Base-by-base conservation (phyloP, 2,113 vertebrate species). In the Rhea pennata region DNA sequence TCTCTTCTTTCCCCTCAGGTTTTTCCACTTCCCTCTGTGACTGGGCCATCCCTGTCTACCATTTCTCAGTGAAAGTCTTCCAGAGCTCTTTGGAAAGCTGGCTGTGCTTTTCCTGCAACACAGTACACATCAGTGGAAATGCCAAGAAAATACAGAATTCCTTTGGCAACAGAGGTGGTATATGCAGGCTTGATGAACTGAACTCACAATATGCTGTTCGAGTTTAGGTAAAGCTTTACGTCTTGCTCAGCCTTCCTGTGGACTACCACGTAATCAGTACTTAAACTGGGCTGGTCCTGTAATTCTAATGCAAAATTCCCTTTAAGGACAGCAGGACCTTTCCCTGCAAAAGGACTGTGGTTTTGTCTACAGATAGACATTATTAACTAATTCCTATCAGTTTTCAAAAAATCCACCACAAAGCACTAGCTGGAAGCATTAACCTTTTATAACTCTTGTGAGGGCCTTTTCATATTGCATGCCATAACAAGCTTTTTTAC, bases 251-350 rank as follows among this genome's bases (percentile, higher is more conserved):
- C 31, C 23, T 80, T 85, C 22, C 69, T 42, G 24, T 50, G 51
- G 72, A 17, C 67, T 77, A 48, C 42, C 64, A 77, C 59, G 59
- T 80, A 95, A 92, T 56, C 81, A 86, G 75, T 77, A 69, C 75
- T 93, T 70, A 73, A 51, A 39, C 24, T 2, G 36, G 46, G 19
- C 77, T 71, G 59, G 87, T 80, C 87, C 64, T 80, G 23, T 90
- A 92, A 92, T 90, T 81, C 89, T 66, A 90, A 74, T 27, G 27
- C 61, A 69, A 95, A 95, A 61, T 81, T 93, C 64, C 33, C 72
- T 87, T 85, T 53, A 80, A 93, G 72, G 84, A 51, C 91, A 95
- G 51, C 80, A 23, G n/a, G 48, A 95, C 77, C 78, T 90, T 77
- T 33, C 58, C 75, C 59, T 80, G 54, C 29, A 82, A n/a, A 84